Evolutionary conservation across 2,113 vertebrate genomes (phyloP), one percentile per base, ranked within the genome.

Genomic region (Mustela nigripes): DNA sequence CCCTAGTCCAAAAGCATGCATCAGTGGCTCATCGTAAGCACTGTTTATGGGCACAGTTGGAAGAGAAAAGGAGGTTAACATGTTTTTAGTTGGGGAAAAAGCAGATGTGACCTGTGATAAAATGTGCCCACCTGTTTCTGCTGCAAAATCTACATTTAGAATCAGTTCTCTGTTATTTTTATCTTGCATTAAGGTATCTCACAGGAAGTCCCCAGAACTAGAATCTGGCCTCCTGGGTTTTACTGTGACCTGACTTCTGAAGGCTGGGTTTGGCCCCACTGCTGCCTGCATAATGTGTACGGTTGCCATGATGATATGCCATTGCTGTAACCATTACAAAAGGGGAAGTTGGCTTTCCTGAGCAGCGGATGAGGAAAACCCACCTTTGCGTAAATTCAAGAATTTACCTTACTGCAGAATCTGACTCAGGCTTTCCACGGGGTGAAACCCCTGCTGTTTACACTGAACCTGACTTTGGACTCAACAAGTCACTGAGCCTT

Each of bases 281-380:
- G 0, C 6, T 42, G 2, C 33, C 2, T 2, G 0, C 4, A 0
- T 28, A 26, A 19, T 2, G 5, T 4, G 7, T 2, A 3, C 1
- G 3, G 8, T 15, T 0, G 0, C 7, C 1, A 1, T 9, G 9
- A 2, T 21, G 12, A 8, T 10, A 4, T 4, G 5, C 31, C 33
- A 69, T 48, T 48, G 74, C 42, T 31, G 7, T 78, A 31, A 48
- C 73, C 42, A 2, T 18, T 15, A 28, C 69, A 26, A 31, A 48
- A 80, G 28, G 3, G 8, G 53, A 4, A 1, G 3, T 33, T 21
- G 14, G 1, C 8, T 22, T 69, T 4, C 10, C 36, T 45, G 2
- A 5, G 5, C 36, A 14, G 39, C 31, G 42, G 42, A 73, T 22
- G 10, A 48, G n/a, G 53, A 87, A 82, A 82, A 31, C 8, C 0